Percentiles rank a stretch among this genome's conserved stretches.
Conservation (phyloP, 2,797 vertebrate genomes). For the Eulemur rubriventer region DNA sequence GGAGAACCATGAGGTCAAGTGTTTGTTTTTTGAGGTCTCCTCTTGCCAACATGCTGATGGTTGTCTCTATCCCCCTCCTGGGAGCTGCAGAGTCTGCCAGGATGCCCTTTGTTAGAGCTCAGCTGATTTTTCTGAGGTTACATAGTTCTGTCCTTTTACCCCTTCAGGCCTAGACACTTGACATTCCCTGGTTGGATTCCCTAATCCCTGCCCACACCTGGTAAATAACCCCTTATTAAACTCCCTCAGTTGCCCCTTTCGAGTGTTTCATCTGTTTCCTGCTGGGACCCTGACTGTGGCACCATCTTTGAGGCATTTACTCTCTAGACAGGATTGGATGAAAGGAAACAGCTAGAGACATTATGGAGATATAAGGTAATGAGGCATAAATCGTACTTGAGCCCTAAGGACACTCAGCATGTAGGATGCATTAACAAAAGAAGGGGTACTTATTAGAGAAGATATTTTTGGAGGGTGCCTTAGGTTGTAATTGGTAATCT, state of each 20-base stretch:
- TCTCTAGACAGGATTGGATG: background rate
- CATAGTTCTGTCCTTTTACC: background rate
- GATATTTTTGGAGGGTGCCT: constrained; percentile 1
- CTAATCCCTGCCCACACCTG: background rate
- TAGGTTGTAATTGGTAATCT: constrained; percentile 14
- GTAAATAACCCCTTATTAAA: background rate
- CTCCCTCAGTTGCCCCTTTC: background rate
- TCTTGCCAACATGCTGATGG: background rate
- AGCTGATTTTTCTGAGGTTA: background rate
- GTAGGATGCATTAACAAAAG: background rate
- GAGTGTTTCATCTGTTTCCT: background rate
- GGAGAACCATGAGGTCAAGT: background rate
- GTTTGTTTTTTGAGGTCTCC: background rate
- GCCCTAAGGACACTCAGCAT: background rate
- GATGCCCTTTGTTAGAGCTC: background rate
- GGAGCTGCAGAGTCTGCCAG: background rate
- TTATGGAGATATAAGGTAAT: constrained; percentile 17
- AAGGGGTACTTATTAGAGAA: background rate
- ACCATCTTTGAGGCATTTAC: background rate
- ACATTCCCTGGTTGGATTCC: background rate
- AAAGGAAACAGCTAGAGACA: background rate
- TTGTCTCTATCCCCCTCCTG: background rate
- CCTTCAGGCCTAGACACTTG: background rate
- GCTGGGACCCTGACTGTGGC: background rate
- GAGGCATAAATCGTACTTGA: constrained; percentile 20